Conservation (phyloP, 2,113 vertebrate species). For the Scalopus aquaticus region DNA sequence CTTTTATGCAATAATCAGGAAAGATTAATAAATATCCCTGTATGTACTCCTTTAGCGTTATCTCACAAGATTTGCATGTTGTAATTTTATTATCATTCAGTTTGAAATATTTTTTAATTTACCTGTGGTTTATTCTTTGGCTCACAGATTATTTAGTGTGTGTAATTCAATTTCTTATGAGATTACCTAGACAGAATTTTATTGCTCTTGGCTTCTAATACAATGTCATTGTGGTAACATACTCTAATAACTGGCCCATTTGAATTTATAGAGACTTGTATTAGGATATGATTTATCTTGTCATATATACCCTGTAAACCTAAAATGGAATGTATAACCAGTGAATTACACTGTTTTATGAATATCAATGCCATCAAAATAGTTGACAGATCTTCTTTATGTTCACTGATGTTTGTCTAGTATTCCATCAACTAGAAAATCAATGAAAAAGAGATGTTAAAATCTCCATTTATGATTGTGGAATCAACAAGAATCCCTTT, state of each 20-base stretch:
- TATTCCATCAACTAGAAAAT: not conserved
- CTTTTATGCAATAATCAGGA: not conserved
- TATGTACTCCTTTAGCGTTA: not conserved
- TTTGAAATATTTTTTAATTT: conserved; percentile 37
- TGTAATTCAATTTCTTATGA: not conserved
- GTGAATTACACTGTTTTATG: not conserved
- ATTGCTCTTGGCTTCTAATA: not conserved
- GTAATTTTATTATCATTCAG: conserved; percentile 3
- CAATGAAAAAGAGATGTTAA: not conserved
- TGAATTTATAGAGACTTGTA: not conserved
- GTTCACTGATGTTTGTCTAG: not conserved
- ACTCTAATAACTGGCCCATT: not conserved
- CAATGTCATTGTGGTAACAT: not conserved
- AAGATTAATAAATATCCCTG: not conserved
- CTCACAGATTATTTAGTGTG: not conserved
- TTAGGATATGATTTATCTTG: not conserved
- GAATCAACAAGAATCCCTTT: not conserved
- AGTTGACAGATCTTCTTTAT: not conserved
- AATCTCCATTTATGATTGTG: not conserved
- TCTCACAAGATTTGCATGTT: not conserved
- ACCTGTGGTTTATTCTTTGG: not conserved
- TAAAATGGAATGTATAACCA: not conserved
- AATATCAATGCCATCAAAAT: not conserved
- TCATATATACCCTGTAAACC: not conserved
- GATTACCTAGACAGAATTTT: not conserved